A percentile compares a stretch with the other conserved stretches of the same genome.
phyloP scores from a whole-genome alignment of 2,113 vertebrate genomes.

The Daubentonia madagascariensis region DNA sequence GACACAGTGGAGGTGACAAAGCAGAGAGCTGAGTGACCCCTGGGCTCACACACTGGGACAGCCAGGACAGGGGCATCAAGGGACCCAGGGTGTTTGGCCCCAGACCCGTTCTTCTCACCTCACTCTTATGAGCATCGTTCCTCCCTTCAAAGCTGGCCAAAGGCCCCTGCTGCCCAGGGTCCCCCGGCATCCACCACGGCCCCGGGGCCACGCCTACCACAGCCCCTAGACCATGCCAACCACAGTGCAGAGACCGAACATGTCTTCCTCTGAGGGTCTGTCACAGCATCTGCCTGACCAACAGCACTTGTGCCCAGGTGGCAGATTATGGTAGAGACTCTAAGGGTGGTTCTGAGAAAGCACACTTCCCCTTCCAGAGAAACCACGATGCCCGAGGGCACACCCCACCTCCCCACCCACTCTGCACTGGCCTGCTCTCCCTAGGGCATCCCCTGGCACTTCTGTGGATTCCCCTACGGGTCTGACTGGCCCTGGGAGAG shows the following conservation, averaged over 20 bases:
- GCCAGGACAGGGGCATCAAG: neutral
- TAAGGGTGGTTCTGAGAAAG: neutral
- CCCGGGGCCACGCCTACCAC: neutral
- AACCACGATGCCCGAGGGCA: too few relatives aligned
- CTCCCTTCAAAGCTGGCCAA: neutral
- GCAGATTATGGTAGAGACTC: neutral
- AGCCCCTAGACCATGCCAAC: neutral
- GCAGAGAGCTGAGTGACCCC: too few relatives aligned
- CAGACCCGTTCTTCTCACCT: neutral
- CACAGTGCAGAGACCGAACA: too few relatives aligned
- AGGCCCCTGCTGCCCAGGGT: neutral
- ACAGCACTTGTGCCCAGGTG: fast-evolving
- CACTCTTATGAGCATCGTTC: neutral
- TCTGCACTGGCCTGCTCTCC: too few relatives aligned
- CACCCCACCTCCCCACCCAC: too few relatives aligned
- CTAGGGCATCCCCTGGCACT: too few relatives aligned
- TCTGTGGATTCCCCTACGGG: neutral
- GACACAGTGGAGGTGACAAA: too few relatives aligned
- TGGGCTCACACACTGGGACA: neutral
- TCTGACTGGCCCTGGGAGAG: neutral
- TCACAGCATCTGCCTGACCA: fast-evolving
- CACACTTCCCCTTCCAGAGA: neutral
- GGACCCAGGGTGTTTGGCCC: neutral
- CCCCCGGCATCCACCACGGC: neutral
- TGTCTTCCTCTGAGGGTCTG: neutral